Conservation (phyloP, 2,888 invertebrate genomes). For the Beris morrisii region DNA sequence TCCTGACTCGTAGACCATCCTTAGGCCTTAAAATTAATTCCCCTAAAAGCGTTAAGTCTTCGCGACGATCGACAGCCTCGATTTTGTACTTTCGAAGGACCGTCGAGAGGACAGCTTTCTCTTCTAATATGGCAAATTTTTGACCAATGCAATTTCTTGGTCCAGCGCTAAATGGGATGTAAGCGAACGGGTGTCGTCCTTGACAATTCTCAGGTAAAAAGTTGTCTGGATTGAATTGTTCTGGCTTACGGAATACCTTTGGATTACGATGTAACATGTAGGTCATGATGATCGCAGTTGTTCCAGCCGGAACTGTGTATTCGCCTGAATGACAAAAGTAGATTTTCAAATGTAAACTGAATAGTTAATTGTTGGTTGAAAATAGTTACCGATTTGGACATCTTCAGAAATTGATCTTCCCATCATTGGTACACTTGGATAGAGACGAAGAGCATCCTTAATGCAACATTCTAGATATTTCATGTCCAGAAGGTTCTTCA, state of each 20-base stretch:
- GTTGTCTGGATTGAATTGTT: slow-evolving; percentile 70
- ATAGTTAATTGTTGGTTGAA: slow-evolving; percentile 10
- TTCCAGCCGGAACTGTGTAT: slow-evolving; percentile 56
- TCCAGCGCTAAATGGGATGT: slow-evolving; percentile 71
- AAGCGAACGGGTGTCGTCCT: slow-evolving; percentile 66
- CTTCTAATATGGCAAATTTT: slow-evolving; percentile 62
- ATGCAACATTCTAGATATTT: slow-evolving; percentile 70
- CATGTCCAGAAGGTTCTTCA: slow-evolving; percentile 65
- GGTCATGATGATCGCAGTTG: slow-evolving; percentile 63
- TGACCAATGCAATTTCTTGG: slow-evolving; percentile 63
- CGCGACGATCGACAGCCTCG: slow-evolving; percentile 60
- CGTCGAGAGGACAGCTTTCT: slow-evolving; percentile 62
- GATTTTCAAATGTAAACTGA: slow-evolving; percentile 1
- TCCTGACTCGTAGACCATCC: slow-evolving; percentile 59
- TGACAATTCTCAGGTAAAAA: slow-evolving; percentile 66
- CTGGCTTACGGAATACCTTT: slow-evolving; percentile 67
- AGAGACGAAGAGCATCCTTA: slow-evolving; percentile 67
- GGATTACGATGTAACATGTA: slow-evolving; percentile 68
- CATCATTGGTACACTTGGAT: slow-evolving; percentile 69
- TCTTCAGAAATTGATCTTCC: slow-evolving; percentile 62
- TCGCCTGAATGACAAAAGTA: slow-evolving; percentile 46
- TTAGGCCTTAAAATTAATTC: slow-evolving; percentile 64
- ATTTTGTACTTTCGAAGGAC: slow-evolving; percentile 62
- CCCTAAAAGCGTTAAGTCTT: slow-evolving; percentile 61
- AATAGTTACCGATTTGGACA: slow-evolving; percentile 60